Evolutionary conservation across 2,797 vertebrate genomes (phyloP).

Genomic region (Decapterus maruadsi): DNA sequence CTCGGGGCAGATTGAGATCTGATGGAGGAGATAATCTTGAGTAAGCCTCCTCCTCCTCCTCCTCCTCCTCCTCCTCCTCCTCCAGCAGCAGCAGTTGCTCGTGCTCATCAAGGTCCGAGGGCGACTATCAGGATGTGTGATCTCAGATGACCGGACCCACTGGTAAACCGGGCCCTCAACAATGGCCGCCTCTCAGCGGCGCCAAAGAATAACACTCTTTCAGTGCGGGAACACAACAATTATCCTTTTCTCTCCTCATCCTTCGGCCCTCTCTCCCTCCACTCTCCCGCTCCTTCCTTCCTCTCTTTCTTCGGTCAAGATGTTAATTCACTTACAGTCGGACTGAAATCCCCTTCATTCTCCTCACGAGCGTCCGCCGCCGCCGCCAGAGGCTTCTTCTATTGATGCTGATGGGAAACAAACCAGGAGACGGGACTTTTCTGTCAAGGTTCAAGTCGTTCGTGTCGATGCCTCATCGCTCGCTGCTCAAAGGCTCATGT

Average conservation of each 20-base stretch:
- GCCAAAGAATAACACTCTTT: conserved; percentile 68
- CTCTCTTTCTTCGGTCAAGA: conserved; percentile 44
- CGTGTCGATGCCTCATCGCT: background rate
- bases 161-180: conserved; percentile 40
- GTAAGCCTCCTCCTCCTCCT: conserved; percentile 25
- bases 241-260: conserved; percentile 51
- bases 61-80: conserved; percentile 42
- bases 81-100: background rate
- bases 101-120: conserved; percentile 37
- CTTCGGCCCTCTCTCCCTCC: background rate
- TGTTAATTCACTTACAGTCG: conserved; percentile 65
- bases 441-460: background rate
- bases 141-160: conserved; percentile 60
- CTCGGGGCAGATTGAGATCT: background rate
- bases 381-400: conserved; percentile 23
- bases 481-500: background rate
- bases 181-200: conserved; percentile 67
- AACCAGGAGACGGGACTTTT: conserved; percentile 19
- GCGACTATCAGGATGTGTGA: conserved; percentile 46
- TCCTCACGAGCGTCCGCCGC: background rate
- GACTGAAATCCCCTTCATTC: conserved; percentile 37
- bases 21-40: conserved; percentile 61
- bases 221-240: conserved; percentile 58
- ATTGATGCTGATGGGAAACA: conserved; percentile 37
- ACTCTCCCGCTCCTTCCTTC: background rate